Conservation (phyloP, 2,888 invertebrate species). For the Andrena minutula region DNA sequence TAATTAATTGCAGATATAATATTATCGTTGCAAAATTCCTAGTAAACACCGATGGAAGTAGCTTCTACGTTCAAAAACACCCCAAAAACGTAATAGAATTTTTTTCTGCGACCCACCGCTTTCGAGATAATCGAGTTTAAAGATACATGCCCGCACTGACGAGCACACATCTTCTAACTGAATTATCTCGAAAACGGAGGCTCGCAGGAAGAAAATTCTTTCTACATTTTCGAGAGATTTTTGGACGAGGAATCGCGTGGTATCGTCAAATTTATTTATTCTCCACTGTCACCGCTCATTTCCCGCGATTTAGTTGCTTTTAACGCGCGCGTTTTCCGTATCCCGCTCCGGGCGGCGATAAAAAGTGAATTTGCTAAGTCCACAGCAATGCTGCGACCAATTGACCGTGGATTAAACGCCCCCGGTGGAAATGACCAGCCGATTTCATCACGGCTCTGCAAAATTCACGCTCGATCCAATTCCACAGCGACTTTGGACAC, state of each 20-base stretch:
- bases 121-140: not conserved
- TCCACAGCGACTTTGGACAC: constrained; percentile 6
- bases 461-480: constrained; percentile 22
- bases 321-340: not conserved
- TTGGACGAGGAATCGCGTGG: not conserved
- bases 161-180: too few relatives aligned
- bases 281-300: not conserved
- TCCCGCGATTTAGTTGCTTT: not conserved
- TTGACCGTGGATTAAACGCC: constrained; percentile 12
- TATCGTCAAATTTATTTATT: not conserved
- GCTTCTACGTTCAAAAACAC: not conserved
- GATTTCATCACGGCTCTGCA: constrained; percentile 11
- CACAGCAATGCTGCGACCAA: not conserved
- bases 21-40: too few relatives aligned
- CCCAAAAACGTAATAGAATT: not conserved
- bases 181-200: not conserved
- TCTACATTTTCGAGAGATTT: not conserved
- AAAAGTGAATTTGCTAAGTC: not conserved
- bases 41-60: too few relatives aligned
- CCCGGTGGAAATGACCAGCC: not conserved
- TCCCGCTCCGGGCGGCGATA: not conserved
- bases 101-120: not conserved
- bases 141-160: not conserved
- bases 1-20: too few relatives aligned
- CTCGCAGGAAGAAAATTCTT: not conserved